Evolutionary conservation across 2,797 vertebrate species (phyloP).

Genomic region (Acanthiza pusilla): DNA sequence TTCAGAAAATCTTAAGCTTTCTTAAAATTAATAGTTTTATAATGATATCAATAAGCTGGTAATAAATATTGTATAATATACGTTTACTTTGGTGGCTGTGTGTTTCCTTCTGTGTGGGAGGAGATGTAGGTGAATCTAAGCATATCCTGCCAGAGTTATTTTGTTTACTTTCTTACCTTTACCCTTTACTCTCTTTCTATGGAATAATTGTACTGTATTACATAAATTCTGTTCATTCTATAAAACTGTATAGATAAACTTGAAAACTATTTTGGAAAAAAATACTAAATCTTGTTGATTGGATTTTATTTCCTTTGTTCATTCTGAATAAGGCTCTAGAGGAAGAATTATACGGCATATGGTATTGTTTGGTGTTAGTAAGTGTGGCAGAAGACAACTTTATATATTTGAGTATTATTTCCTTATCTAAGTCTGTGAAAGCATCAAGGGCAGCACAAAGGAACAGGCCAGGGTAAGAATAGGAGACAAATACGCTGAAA

Average conservation of each 20-base stretch:
- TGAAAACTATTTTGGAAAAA: background rate
- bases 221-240: background rate
- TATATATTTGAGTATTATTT: background rate
- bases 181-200: background rate
- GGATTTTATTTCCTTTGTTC: background rate
- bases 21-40: background rate
- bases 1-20: background rate
- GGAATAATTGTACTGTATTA: background rate
- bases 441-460: background rate
- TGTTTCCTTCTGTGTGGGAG: background rate
- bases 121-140: background rate
- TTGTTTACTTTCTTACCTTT: background rate
- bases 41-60: background rate
- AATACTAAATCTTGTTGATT: background rate
- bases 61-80: background rate
- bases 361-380: background rate
- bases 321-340: background rate
- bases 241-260: background rate
- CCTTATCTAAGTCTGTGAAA: background rate
- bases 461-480: background rate
- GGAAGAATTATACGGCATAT: background rate
- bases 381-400: background rate
- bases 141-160: background rate
- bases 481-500: background rate
- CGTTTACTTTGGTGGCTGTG: background rate